A percentile compares a stretch with the other conserved stretches of the same genome.
These are phyloP conservation scores for Gouania willdenowi DNA, from an alignment of 2,797 vertebrate species.

Conservation along the genomic window DNA sequence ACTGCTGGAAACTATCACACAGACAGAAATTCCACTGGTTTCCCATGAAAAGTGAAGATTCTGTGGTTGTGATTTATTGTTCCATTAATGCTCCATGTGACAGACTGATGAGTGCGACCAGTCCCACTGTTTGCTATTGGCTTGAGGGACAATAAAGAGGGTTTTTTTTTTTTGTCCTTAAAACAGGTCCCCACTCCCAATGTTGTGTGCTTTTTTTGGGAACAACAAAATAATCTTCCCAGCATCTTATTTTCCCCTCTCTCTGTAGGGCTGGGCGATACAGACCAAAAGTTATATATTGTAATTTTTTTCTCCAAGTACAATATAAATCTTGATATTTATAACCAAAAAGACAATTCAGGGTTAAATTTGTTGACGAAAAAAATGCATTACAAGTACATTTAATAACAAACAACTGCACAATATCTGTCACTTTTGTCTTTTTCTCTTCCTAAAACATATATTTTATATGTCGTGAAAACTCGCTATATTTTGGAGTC, in stretches of 20 bases:
- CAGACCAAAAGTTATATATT: no score
- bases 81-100: slow-evolving; percentile 71
- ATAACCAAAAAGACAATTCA: no score
- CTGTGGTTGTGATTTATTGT: slow-evolving; percentile 71
- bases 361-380: no score
- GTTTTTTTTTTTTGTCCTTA: slow-evolving; percentile 52
- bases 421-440: no score
- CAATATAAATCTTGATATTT: no score
- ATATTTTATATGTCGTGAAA: no score
- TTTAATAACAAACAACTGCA: no score
- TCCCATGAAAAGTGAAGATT: slow-evolving; percentile 56
- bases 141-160: slow-evolving; percentile 62
- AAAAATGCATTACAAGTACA: no score
- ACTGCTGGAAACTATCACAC: slow-evolving; percentile 23
- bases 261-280: no score
- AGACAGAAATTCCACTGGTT: slow-evolving; percentile 21
- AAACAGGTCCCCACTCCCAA: slow-evolving; percentile 43
- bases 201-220: slow-evolving; percentile 23
- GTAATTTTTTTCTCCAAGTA: no score
- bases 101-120: slow-evolving; percentile 46
- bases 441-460: no score
- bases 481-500: no score
- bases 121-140: slow-evolving; percentile 64
- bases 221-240: slow-evolving; percentile 29
- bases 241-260: slow-evolving; percentile 12